Percentiles rank a stretch among this genome's conserved stretches.
Evolutionary conservation across 1,140 invertebrate species (phyloP).

Genomic region (Pissodes strobi): DNA sequence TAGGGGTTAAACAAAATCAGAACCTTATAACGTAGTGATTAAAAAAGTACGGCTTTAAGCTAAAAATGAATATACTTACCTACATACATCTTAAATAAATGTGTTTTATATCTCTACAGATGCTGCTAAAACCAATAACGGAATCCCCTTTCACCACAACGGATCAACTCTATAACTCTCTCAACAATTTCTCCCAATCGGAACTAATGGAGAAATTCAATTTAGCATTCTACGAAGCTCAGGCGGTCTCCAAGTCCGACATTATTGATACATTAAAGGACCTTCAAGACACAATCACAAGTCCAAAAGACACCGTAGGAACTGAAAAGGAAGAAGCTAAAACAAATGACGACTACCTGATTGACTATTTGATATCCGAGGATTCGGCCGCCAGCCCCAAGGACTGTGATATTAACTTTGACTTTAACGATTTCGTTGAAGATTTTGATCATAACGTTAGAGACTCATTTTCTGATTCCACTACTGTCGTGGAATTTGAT

Average conservation of each 20-base stretch:
- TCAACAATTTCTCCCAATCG: slow-evolving; percentile 44
- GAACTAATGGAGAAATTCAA: slow-evolving; percentile 55
- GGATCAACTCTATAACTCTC: slow-evolving; percentile 38
- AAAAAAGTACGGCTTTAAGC: no score
- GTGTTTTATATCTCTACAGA: no score
- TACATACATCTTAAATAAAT: no score
- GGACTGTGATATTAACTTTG: slow-evolving; percentile 44
- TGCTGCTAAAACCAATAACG: slow-evolving; percentile 26
- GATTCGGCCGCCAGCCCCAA: slow-evolving; percentile 34
- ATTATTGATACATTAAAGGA: slow-evolving; percentile 43
- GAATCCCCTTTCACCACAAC: slow-evolving; percentile 24
- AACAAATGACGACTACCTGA: slow-evolving; percentile 41
- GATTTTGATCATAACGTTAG: slow-evolving; percentile 44
- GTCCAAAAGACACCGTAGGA: slow-evolving; percentile 2
- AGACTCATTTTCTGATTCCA: slow-evolving; percentile 27
- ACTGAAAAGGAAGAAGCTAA: slow-evolving; percentile 30
- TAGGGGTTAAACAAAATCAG: no score
- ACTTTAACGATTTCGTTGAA: slow-evolving; percentile 48
- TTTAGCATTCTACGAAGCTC: slow-evolving; percentile 52
- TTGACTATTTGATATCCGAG: slow-evolving; percentile 46
- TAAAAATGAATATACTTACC: no score
- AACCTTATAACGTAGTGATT: no score
- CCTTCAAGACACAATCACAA: slow-evolving; percentile 1
- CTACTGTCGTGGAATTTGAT: slow-evolving; percentile 27
- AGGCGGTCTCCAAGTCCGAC: slow-evolving; percentile 41